Conservation (phyloP, 2,113 vertebrate genomes). For the Trinectes maculatus region DNA sequence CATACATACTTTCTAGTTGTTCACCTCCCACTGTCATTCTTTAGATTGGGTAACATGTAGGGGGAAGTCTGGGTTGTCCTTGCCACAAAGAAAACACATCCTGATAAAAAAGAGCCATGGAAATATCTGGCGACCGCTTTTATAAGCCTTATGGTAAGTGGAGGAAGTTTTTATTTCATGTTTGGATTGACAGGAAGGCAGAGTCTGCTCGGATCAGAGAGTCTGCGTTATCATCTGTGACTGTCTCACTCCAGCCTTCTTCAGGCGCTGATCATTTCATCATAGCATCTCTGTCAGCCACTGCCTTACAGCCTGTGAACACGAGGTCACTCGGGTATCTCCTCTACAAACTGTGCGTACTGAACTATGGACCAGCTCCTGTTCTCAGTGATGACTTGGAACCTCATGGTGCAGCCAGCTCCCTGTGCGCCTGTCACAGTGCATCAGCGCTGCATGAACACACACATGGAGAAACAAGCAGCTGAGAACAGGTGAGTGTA, state of each 20-base stretch:
- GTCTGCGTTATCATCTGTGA: constrained; percentile 30
- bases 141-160: constrained; percentile 12
- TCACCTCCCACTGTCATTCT: constrained; percentile 13
- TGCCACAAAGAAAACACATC: constrained; percentile 8
- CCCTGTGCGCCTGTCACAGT: constrained; percentile 45
- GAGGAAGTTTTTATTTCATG: constrained; percentile 27
- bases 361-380: constrained; percentile 16
- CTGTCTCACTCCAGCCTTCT: constrained; percentile 40
- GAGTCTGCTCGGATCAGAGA: constrained; percentile 14
- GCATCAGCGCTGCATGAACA: constrained; percentile 53
- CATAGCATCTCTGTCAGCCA: constrained; percentile 21
- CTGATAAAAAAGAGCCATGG: constrained; percentile 21
- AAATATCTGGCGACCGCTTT: constrained; percentile 25
- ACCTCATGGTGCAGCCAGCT: constrained; percentile 17
- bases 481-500: constrained; percentile 68
- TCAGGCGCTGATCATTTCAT: constrained; percentile 47
- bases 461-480: constrained; percentile 41
- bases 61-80: constrained; percentile 34
- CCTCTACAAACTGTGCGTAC: constrained; percentile 25
- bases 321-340: constrained; percentile 23
- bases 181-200: constrained; percentile 16
- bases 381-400: constrained; percentile 1
- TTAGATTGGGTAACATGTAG: constrained; percentile 30
- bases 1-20: not conserved
- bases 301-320: constrained; percentile 29